These are phyloP conservation scores for Arge pagana DNA, from an alignment of 2,888 invertebrate genomes.

Conservation along the genomic window DNA sequence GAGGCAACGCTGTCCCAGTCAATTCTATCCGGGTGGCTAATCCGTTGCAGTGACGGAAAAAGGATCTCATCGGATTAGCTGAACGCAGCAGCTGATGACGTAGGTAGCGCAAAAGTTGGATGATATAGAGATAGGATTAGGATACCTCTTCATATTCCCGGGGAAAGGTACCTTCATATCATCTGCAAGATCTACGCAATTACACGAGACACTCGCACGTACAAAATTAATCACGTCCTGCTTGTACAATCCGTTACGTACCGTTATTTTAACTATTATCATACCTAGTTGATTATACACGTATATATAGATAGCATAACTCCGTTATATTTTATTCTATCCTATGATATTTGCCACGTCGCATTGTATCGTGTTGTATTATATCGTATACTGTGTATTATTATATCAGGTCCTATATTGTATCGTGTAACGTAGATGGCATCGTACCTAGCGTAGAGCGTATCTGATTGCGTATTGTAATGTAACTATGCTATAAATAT, in stretches of 20 bases:
- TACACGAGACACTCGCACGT: too few relatives aligned
- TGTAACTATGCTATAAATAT: slow-evolving; percentile 4
- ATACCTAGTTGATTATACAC: slow-evolving; percentile 23
- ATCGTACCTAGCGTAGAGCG: slow-evolving; percentile 12
- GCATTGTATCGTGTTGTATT: slow-evolving; percentile 12
- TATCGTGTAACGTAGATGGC: slow-evolving; percentile 6
- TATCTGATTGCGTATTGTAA: slow-evolving; percentile 7
- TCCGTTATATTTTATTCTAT: neutral
- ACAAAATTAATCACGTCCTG: slow-evolving; percentile 25
- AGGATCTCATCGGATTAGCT: too few relatives aligned
- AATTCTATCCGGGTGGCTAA: too few relatives aligned
- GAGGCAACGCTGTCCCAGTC: too few relatives aligned
- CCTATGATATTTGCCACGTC: neutral
- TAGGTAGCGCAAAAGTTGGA: too few relatives aligned
- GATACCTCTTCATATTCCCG: too few relatives aligned
- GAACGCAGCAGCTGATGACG: too few relatives aligned
- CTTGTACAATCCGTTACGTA: slow-evolving; percentile 33
- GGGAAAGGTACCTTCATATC: too few relatives aligned
- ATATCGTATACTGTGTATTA: neutral
- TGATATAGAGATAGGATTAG: too few relatives aligned
- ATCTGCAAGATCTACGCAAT: too few relatives aligned
- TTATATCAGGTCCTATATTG: neutral
- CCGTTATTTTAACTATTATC: slow-evolving; percentile 24
- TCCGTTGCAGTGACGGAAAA: too few relatives aligned
- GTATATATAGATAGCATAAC: slow-evolving; percentile 19